Evolutionary conservation across 2,888 invertebrate species (phyloP), one percentile per base, ranked within the genome.

Genomic region (Anorthoa munda): DNA sequence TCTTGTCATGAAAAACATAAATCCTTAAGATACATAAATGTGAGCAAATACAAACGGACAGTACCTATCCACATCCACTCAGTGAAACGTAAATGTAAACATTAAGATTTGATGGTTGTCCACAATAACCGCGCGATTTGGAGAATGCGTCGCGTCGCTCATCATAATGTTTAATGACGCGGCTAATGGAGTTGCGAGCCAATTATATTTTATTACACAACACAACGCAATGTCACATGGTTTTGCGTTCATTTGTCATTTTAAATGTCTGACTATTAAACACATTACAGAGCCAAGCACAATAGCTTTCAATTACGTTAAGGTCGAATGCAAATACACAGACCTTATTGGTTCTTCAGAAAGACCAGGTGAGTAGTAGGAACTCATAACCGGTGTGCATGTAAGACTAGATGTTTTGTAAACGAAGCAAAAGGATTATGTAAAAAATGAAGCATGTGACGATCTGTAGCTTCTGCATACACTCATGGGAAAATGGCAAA

Each of bases 91-190:
- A 21, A 48, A 48, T 53, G 55, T 31, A 31, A 18, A 69, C 55
- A 56, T 72, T 72, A 53, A 46, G n/a, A 26, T 55, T 17, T 55
- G 55, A 46, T 55, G 55, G 31, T 18, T 69, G 55, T 31, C 15
- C 31, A 53, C 13, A 46, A 46, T 1, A 21, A 21, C 21, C 26
- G 11, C 7, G 15, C 15, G 66, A 15, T 5, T n/a, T 18, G 26
- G 11, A 2, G 21, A n/a, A 7, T 5, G 31, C 72, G 31, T 18
- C 2, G n/a, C 12, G 15, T 18, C 45, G 50, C 39, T 17, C n/a
- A 39, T 45, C 9, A 26, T 26, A 21, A 50, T n/a, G 17, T 26
- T n/a, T 51, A 46, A 46, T 46, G 21, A 39, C 7, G 11, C 45
- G 7, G 9, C 45, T 72, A n/a, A 23, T 55, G 13, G 31, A 60